Evolutionary conservation across 2,113 vertebrate genomes (phyloP), one percentile per base, ranked within the genome.

Genomic region (Syrrhaptes paradoxus): DNA sequence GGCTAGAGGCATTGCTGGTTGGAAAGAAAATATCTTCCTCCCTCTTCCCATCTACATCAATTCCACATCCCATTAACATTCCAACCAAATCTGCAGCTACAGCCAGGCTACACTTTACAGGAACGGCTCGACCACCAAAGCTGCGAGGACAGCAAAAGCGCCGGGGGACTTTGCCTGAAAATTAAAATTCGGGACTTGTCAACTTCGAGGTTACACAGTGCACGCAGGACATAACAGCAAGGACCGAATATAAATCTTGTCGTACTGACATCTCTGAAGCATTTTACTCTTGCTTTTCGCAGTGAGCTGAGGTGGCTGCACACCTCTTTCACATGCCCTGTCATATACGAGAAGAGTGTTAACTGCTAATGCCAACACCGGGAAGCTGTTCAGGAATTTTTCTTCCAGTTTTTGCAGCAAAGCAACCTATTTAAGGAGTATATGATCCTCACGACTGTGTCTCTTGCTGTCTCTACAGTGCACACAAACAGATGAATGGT

Each of bases 281-380:
- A 38, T 85, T 96, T 95, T 66, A 65, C 29, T 85, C 58, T 55
- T 55, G 43, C 71, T 83, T 90, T 91, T 85, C 83, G 36, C 91
- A 87, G 77, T 4, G 34, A 74, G 51, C 85, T 87, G 49, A 87
- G 78, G 58, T 90, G 63, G 66, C 78, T 63, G 5, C 26, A 36
- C 70, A 89, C 84, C 62, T 84, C 86, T 84, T 87, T 67, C 77
- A 41, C 77, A 29, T 70, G 58, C 66, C 34, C 62, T 89, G 70
- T 93, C 89, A 74, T 36, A 32, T 5, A 85, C 12, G 38, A 59
- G 85, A 78, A 91, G 62, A 34, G 87, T 79, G 92, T 89, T 89
- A 95, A 95, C 77, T 83, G 62, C 84, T 87, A 92, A 87, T 70
- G 46, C 38, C 86, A 92, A 54, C 59, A 68, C 49, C 5, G 54